These are phyloP conservation scores for Papilio machaon DNA, from an alignment of 1,140 invertebrate genomes.

Conservation along the genomic window DNA sequence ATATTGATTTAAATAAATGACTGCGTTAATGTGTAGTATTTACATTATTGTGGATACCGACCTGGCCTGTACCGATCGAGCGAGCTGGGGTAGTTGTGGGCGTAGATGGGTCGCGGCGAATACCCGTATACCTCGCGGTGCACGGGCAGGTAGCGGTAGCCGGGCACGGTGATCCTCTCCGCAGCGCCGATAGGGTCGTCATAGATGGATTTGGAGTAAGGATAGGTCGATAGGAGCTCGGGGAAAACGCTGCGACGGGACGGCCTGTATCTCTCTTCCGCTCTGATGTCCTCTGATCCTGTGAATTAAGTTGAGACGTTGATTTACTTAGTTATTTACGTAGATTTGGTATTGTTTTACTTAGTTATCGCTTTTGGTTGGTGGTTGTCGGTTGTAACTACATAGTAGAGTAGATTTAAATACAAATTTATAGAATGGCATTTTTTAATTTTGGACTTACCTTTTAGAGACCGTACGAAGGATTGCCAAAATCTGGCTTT, in stretches of 20 bases:
- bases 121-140: constrained; percentile 94
- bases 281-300: constrained; percentile 95
- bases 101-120: constrained; percentile 92
- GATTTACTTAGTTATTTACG: neutral
- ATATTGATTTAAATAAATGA: constrained; percentile 1
- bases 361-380: neutral
- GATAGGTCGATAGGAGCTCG: constrained; percentile 83
- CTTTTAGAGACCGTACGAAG: constrained; percentile 94
- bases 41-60: constrained; percentile 83
- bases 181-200: constrained; percentile 90
- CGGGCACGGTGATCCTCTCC: constrained; percentile 91
- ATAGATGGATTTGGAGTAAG: constrained; percentile 91
- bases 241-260: constrained; percentile 88
- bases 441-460: constrained; percentile 77
- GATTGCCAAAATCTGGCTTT: constrained; percentile 97
- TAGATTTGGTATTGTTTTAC: neutral
- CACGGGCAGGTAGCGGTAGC: constrained; percentile 94
- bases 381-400: too few species aligned
- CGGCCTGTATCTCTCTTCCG: constrained; percentile 88
- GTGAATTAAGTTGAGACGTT: constrained; percentile 17
- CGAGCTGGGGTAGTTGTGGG: constrained; percentile 89
- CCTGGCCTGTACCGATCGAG: constrained; percentile 91
- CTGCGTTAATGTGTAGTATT: constrained; percentile 31
- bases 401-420: neutral
- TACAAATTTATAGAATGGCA: neutral